Percentiles rank a stretch among this genome's conserved stretches.
Evolutionary conservation across 2,113 vertebrate genomes (phyloP).

Genomic region (Hippocampus barbouri): DNA sequence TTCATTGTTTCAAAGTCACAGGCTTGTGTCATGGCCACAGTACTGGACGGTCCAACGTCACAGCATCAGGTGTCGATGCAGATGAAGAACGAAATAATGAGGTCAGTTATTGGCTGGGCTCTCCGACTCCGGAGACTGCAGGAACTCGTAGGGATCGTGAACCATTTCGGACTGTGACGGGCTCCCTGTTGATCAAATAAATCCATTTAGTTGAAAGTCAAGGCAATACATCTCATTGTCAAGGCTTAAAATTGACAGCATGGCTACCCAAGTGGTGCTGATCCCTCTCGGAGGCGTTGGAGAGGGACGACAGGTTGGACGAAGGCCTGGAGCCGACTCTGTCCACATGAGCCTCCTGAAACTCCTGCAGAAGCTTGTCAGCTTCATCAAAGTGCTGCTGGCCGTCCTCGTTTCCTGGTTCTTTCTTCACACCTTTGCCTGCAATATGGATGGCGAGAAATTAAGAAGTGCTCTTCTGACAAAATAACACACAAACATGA

Average conservation of each 20-base stretch:
- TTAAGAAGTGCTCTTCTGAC: neutral
- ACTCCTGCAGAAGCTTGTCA: constrained; percentile 89
- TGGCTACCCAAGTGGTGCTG: constrained; percentile 84
- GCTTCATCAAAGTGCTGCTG: constrained; percentile 88
- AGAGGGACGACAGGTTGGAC: constrained; percentile 93
- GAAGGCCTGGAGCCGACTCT: constrained; percentile 89
- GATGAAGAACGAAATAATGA: constrained; percentile 14
- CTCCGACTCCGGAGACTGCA: constrained; percentile 88
- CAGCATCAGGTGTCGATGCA: constrained; percentile 11
- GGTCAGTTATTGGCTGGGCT: constrained; percentile 71
- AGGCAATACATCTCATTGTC: neutral
- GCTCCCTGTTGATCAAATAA: constrained; percentile 75
- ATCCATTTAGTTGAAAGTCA: neutral
- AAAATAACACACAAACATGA: neutral
- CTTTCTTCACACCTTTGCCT: constrained; percentile 90
- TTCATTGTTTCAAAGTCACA: constrained; percentile 30
- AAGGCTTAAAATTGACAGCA: neutral
- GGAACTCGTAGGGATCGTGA: constrained; percentile 92
- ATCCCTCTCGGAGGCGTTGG: constrained; percentile 90
- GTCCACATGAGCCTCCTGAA: constrained; percentile 90
- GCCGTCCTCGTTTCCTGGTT: constrained; percentile 85
- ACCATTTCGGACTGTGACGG: constrained; percentile 86
- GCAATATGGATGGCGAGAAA: neutral
- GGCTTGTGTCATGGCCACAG: constrained; percentile 9
- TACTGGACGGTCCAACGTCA: constrained; percentile 19